Evolutionary conservation across 2,888 invertebrate species (phyloP).

Genomic region (Drosophila mercatorum): DNA sequence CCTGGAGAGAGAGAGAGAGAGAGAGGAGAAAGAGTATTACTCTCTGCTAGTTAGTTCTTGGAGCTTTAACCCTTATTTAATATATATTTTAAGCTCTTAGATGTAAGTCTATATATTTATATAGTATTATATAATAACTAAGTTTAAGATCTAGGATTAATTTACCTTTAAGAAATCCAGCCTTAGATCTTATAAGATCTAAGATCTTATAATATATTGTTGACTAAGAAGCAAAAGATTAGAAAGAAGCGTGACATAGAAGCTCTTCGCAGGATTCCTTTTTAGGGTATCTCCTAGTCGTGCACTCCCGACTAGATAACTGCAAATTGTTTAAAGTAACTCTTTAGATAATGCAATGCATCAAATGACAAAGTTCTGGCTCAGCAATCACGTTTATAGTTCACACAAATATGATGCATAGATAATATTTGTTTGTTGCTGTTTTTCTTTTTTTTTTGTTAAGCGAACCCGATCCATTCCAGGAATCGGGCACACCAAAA

Average conservation of each 20-base stretch:
- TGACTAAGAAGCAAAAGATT: no score
- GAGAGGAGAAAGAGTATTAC: neutral
- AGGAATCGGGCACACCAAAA: conserved; percentile 67
- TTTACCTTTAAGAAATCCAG: no score
- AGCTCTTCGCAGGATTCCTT: no score
- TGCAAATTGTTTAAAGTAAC: neutral
- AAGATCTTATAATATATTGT: no score
- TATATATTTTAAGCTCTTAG: no score
- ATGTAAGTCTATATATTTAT: no score
- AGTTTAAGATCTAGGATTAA: no score
- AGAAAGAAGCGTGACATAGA: no score
- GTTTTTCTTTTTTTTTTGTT: neutral
- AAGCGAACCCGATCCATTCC: conserved; percentile 52
- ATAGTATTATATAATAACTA: no score
- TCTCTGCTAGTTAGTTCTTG: no score
- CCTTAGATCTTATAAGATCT: no score
- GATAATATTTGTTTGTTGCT: neutral
- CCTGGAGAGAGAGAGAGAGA: neutral
- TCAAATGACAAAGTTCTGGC: conserved; percentile 8
- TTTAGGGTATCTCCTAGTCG: neutral
- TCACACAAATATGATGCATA: neutral
- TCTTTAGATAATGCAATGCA: neutral
- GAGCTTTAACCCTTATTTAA: no score
- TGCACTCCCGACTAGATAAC: neutral
- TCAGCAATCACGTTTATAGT: conserved; percentile 20